Evolutionary conservation across 2,797 vertebrate genomes (phyloP).

Genomic region (Sebastes elongatus): DNA sequence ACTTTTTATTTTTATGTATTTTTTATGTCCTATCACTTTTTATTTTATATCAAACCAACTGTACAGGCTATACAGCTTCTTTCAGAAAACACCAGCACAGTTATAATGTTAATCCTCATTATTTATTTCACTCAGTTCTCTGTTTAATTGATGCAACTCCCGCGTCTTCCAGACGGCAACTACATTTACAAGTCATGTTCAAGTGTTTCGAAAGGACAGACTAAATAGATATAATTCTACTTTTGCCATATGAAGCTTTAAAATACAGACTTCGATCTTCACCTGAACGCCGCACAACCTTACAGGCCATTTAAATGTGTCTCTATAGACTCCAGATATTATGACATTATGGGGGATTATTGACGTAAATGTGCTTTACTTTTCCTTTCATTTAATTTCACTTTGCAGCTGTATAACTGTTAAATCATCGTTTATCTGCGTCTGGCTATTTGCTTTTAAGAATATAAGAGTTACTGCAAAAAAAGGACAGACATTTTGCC

Average conservation of each 20-base stretch:
- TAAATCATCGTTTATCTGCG: not conserved
- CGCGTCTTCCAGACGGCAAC: not conserved
- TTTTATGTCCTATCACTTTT: not conserved
- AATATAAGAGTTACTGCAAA: not conserved
- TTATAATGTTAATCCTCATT: not conserved
- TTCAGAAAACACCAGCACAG: not conserved
- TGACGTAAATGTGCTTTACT: not conserved
- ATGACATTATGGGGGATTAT: not conserved
- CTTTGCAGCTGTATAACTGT: not conserved
- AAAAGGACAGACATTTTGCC: not conserved
- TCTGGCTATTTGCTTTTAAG: not conserved
- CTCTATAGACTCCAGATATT: not conserved
- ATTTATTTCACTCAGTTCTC: not conserved
- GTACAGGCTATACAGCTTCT: not conserved
- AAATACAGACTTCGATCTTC: not conserved
- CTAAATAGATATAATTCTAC: not conserved
- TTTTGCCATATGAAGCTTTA: not conserved
- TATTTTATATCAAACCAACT: not conserved
- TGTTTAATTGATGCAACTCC: not conserved
- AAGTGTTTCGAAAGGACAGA: slow-evolving; percentile 5
- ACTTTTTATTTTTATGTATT: not conserved
- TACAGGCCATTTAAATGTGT: not conserved
- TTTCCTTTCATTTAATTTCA: not conserved
- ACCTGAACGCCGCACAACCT: slow-evolving; percentile 15
- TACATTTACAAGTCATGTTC: slow-evolving; percentile 20